Percentiles rank a stretch among this genome's conserved stretches.
Conservation (phyloP, 1,140 invertebrate species). For the Eumaeus atala region DNA sequence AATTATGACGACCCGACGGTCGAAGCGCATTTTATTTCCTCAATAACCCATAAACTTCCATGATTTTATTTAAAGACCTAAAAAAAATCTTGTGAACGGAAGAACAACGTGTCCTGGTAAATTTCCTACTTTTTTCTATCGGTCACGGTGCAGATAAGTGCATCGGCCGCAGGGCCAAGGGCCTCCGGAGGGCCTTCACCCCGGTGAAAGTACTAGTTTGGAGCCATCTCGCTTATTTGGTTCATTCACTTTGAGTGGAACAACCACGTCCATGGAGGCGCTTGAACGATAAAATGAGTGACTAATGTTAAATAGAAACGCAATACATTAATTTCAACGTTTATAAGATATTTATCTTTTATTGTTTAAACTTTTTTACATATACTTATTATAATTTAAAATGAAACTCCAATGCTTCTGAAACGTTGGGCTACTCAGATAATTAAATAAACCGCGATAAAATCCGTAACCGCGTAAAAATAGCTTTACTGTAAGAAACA, state of each 20-base stretch:
- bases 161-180: constrained; percentile 41
- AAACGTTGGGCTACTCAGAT: no score
- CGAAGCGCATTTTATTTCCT: neutral
- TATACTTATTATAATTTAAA: no score
- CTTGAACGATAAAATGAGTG: constrained; percentile 18
- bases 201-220: constrained; percentile 51
- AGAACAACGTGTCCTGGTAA: constrained; percentile 1
- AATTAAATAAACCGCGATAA: no score
- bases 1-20: no score
- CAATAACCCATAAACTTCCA: no score
- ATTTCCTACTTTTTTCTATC: constrained; percentile 15
- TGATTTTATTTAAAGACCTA: neutral
- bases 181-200: constrained; percentile 47
- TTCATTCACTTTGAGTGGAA: constrained; percentile 52
- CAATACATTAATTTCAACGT: neutral
- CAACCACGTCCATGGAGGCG: constrained; percentile 27
- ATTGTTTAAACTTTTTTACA: no score
- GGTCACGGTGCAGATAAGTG: constrained; percentile 35
- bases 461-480: no score
- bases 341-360: neutral
- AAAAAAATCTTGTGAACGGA: neutral
- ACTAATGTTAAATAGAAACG: constrained; percentile 10
- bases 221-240: constrained; percentile 56
- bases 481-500: no score
- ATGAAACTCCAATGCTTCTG: no score